Evolutionary conservation across 2,888 invertebrate genomes (phyloP), one percentile per base, ranked within the genome.

Genomic region (Lithodes maja): DNA sequence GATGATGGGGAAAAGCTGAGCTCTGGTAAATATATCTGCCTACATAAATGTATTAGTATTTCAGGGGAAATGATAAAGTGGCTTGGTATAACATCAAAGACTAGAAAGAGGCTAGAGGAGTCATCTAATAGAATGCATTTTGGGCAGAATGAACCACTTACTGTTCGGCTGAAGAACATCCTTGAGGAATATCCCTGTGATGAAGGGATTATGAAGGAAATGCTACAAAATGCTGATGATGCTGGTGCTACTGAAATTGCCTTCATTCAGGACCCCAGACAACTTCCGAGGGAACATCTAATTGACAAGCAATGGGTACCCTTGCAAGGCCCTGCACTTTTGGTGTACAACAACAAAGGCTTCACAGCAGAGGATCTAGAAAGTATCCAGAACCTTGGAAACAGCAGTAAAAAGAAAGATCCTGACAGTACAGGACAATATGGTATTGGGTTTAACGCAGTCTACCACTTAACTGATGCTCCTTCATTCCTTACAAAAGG

Each of bases 141-240:
- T 83, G 87, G 87, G n/a, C 87, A 87, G 78, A 82, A 83, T 3
- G 83, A 87, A 53, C 83, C 83, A 1, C 83, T 87, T 17, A 87
- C 87, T 55, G 74, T 74, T 15, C 77, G 87, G 12, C 68, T 87
- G 2, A 74, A 53, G 15, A 87, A 87, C 54, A 83, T 87, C 50
- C 77, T 87, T 12, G 49, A 69, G 7, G 87, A 87, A 2, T 87
- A 87, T 49, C 87, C 87, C 2, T 87, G 83, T 78, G 87, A 87
- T 54, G 17, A 17, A 7, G 87, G 83, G 55, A 87, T 87, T 2
- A 87, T 87, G 87, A 87, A 87, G 50, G 87, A 87, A 17, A 53
- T 87, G 49, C 71, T 87, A 15, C 87, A 87, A 69, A 87, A 87
- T 83, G 87, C 87, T n/a, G 87, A 87, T 77, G 87, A 87, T 83